Base-by-base conservation (phyloP, 2,888 invertebrate species). In the Apamea crenata region DNA sequence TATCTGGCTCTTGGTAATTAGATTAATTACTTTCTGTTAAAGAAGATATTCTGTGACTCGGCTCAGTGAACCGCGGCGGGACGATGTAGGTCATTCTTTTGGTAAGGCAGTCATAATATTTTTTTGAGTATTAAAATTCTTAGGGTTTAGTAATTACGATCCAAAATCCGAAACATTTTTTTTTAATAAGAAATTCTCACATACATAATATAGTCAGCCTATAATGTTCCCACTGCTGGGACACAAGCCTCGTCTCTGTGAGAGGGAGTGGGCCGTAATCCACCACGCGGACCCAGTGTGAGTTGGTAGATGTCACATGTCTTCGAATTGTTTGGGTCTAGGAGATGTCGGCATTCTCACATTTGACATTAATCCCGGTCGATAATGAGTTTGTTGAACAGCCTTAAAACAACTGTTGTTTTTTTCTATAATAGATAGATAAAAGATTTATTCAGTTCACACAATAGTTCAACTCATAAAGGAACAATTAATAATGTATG, bases 1-100 rank as follows among this genome's bases (percentile, higher is more conserved):
- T 67, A 40, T 71, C 32, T 40, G 79, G 32, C 56, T 79, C 78
- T 47, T 29, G 72, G 81, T 82, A 85, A 85, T 88, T 80, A 81
- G 72, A 82, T 87, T 83, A 88, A 88, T 79, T 79, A 82, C 77
- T 83, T 85, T 83, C 81, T 72, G 70, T 82, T 77, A 36, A 74
- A 78, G 67, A 78, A 72, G 78, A 65, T 77, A 77, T 86, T 78
- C 50, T 79, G 47, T 71, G 16, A 44, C 47, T 68, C 36, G 12
- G 68, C 21, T 40, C 74, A 78, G 25, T 77, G 67, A 81, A 56
- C 72, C 40, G 53, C 32, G 63, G 16, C 2, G 3, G 1, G 59
- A 29, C 29, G 40, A 63, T 83, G n/a, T 70, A 63, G 59, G 67
- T 68, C 32, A 36, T 78, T 68, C 47, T 66, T 75, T 80, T 74